Percentiles rank a stretch among this genome's conserved stretches.
phyloP scores from a whole-genome alignment of 37 sponge, comb jelly and placozoan genomes.

The Axinella damicornis region DNA sequence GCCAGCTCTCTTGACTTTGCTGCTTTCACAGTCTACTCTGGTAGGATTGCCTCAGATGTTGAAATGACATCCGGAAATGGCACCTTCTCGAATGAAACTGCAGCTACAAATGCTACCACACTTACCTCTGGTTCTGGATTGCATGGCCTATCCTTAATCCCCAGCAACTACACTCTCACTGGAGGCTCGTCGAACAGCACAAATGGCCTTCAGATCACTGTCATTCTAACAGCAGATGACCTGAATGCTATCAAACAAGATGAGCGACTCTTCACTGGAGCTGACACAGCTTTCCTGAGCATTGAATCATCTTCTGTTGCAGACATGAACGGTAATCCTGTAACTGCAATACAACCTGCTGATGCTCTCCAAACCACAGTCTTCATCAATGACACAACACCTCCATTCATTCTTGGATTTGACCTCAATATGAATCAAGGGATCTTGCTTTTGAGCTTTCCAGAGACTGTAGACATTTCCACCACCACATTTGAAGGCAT shows the following conservation, averaged over 20 bases:
- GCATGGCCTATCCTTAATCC: neutral
- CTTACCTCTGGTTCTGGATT: neutral
- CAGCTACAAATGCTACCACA: neutral
- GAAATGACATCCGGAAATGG: conserved; percentile 11
- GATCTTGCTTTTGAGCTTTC: conserved; percentile 69
- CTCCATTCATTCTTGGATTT: conserved; percentile 77
- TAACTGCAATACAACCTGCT: conserved; percentile 28
- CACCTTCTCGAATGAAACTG: neutral
- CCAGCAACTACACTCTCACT: conserved; percentile 59
- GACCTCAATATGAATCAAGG: conserved; percentile 91
- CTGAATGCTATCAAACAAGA: conserved; percentile 80
- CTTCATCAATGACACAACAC: conserved; percentile 83
- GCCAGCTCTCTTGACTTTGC: conserved; percentile 61
- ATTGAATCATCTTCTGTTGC: conserved; percentile 52
- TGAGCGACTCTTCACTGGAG: conserved; percentile 56
- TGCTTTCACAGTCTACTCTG: conserved; percentile 69
- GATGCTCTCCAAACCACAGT: conserved; percentile 51
- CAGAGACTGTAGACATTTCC: conserved; percentile 86
- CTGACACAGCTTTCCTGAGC: conserved; percentile 68
- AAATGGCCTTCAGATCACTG: conserved; percentile 71
- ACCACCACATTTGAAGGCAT: conserved; percentile 80
- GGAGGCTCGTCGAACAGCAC: conserved; percentile 81
- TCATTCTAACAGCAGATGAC: conserved; percentile 74
- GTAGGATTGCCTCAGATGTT: neutral
- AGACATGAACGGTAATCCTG: conserved; percentile 82